Conservation (phyloP, 2,113 vertebrate genomes). For the Sardina pilchardus region DNA sequence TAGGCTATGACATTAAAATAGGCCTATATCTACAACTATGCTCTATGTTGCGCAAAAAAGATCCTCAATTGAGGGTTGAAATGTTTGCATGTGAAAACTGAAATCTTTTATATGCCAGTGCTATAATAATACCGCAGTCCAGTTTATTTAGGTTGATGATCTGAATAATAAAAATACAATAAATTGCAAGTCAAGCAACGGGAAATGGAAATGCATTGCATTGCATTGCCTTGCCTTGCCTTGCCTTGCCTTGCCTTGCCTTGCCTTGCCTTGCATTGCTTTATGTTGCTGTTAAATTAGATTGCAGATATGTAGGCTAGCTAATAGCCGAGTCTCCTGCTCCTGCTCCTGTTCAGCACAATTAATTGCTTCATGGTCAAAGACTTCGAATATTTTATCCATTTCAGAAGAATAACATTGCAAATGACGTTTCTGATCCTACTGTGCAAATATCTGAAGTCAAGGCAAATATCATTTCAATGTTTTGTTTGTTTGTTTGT, state of each 20-base stretch:
- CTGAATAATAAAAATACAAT: not conserved
- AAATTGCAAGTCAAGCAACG: not conserved
- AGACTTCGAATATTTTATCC: not conserved
- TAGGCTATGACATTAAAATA: too few relatives aligned
- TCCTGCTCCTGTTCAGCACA: too few relatives aligned
- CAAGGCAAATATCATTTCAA: not conserved
- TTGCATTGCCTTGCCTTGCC: too few relatives aligned
- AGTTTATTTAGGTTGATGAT: not conserved
- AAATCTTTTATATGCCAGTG: not conserved
- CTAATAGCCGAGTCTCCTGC: not conserved
- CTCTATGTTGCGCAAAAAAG: not conserved
- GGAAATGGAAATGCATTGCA: not conserved
- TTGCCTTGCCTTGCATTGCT: too few relatives aligned
- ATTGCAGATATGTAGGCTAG: not conserved
- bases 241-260: too few relatives aligned
- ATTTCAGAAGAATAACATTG: not conserved
- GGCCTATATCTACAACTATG: not conserved
- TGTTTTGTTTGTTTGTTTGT: too few relatives aligned
- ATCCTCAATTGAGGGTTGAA: not conserved
- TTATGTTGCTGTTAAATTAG: too few relatives aligned
- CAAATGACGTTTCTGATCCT: not conserved
- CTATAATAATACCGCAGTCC: not conserved
- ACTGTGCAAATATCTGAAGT: not conserved
- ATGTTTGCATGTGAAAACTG: conserved; percentile 3
- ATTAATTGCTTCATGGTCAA: too few relatives aligned